Evolutionary conservation across 2,113 vertebrate genomes (phyloP), one percentile per base, ranked within the genome.

Genomic region (Pithys albifrons): DNA sequence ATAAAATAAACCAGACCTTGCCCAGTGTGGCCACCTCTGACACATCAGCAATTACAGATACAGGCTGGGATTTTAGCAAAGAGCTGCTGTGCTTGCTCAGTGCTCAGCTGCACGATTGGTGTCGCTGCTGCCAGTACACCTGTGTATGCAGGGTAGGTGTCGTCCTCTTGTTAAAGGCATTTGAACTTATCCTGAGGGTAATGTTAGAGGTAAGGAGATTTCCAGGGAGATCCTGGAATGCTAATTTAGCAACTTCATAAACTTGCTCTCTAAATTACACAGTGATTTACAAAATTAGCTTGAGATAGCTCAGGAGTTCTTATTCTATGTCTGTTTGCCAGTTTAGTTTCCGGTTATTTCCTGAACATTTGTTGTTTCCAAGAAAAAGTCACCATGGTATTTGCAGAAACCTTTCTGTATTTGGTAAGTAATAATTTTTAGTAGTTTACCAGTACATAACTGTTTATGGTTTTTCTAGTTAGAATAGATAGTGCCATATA

Each of bases 1-100:
- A 5, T 9, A 31, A 69, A 88, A 82, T 33, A 70, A 91, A 14
- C 4, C 17, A 83, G 43, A 28, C 33, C 7, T 43, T 85, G 35
- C 70, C 39, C 28, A 14, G 2, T 23, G 28, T 75, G 76, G 48
- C n/a, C 28, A 29, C 22, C 35, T 79, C n/a, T 79, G 85, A 74
- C 62, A 48, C 1, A 2, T 19, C 25, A 39, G 7, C 33, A 28
- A 8, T 89, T 88, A 33, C 6, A 61, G 46, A 23, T 7, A 10
- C 4, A 35, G 22, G 25, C 49, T 0, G 0, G 54, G 73, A 52
- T 89, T 89, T 77, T 48, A n/a, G 65, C 9, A 11, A 66, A 49
- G 43, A 52, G 61, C 48, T 70, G 49, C 66, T 48, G 1, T 0
- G 0, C 61, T 85, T 55, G 52, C 86, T 71, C 31, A 2, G 3